Base-by-base conservation (phyloP, 2,888 invertebrate species). In the Athalia circularis region DNA sequence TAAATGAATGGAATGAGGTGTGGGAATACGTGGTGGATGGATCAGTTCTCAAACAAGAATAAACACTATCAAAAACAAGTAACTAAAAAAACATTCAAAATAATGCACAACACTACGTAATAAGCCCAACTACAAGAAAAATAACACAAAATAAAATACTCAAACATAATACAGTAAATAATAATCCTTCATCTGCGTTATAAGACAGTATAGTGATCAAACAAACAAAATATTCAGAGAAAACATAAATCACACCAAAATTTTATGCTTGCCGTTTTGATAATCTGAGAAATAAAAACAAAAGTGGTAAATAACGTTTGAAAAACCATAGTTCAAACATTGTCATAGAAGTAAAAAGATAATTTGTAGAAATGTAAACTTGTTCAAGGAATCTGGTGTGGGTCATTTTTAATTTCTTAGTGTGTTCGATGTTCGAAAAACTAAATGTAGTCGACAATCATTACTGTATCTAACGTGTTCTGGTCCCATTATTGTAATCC, bases 101-200 rank as follows among this genome's bases (percentile, higher is more conserved):
- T 77, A 82, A 82, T 78, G 77, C 80, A 79, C 80, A 81, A 81
- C 79, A 77, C 80, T 81, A 81, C 80, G 59, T 81, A 67, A 80
- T 82, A 82, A 81, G 80, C 82, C 74, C 80, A 83, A 78, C 81
- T 80, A 81, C 70, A 65, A 79, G 80, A 75, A 78, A 67, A 77
- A 78, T 54, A 77, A 78, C 29, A 79, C 64, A 68, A 79, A 62
- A 68, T 65, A 50, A 79, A 79, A 78, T 76, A 78, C 43, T 72
- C 72, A 59, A 72, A 57, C 9, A 59, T 11, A 8, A 43, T 9
- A 59, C 47, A n/a, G 43, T 5, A 52, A 72, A 59, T 13, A 45
- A 72, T 45, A 15, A 68, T 68, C n/a, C 29, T 11, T 48, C 13
- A 54, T 54, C n/a, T 43, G 8, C 6, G 13, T 29, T 65, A n/a